Evolutionary conservation across 2,797 vertebrate genomes (phyloP).

Genomic region (Hipposideros larvatus): DNA sequence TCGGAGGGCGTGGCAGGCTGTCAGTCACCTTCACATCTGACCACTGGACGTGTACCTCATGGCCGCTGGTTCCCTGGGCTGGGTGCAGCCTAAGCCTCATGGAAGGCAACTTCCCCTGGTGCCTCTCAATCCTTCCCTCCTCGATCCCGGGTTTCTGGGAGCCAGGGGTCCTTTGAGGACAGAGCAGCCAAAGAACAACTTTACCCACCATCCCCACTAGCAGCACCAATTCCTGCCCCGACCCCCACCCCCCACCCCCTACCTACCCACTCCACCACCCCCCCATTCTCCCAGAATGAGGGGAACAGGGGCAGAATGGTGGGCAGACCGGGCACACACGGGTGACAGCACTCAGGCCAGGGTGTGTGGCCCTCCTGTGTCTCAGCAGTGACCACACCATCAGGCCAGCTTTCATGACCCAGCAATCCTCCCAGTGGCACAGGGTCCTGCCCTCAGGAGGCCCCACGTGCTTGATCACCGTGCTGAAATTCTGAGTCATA

Average conservation of each 20-base stretch:
- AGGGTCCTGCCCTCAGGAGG: background rate
- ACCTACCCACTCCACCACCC: too few species aligned
- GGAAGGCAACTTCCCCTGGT: background rate
- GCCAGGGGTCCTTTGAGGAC: background rate
- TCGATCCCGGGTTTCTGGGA: background rate
- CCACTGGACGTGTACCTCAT: too few species aligned
- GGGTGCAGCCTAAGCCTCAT: background rate
- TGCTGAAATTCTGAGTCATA: background rate
- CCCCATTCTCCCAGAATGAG: background rate
- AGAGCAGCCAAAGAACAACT: background rate
- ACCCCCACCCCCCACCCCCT: too few species aligned
- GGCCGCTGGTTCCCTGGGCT: background rate
- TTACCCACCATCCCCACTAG: background rate
- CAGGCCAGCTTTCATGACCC: background rate
- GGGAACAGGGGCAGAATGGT: background rate
- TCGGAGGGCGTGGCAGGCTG: background rate
- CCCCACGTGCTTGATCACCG: accelerated
- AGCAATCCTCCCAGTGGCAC: background rate
- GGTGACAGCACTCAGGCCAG: background rate
- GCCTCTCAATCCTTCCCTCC: too few species aligned
- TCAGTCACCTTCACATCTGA: background rate
- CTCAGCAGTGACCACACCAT: background rate
- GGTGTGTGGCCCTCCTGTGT: background rate
- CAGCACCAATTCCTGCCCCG: background rate
- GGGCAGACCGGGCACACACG: background rate